These are phyloP conservation scores for Myiopsitta monachus DNA, from an alignment of 2,113 vertebrate genomes.

Conservation along the genomic window DNA sequence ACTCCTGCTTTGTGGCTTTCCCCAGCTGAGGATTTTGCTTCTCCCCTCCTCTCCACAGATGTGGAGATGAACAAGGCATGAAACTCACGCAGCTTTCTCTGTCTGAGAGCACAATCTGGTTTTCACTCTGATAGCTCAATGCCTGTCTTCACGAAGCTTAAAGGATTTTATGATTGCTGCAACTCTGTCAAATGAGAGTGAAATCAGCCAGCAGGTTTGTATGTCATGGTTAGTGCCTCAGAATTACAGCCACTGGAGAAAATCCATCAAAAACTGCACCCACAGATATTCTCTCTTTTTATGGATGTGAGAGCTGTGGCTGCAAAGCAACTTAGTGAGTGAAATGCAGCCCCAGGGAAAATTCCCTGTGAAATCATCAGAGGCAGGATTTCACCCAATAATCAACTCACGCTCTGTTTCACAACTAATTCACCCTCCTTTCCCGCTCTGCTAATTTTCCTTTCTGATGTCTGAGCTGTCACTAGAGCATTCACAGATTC, in stretches of 20 bases:
- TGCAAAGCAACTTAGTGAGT: neutral
- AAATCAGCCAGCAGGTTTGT: neutral
- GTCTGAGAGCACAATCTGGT: neutral
- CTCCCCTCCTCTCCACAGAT: neutral
- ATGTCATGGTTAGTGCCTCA: neutral
- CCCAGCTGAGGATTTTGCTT: neutral
- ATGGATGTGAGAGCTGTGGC: neutral
- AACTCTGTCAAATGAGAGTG: neutral
- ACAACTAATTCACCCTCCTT: neutral
- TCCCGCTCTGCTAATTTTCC: neutral
- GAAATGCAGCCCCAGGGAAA: neutral
- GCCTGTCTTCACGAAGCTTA: neutral
- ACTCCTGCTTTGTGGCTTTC: neutral
- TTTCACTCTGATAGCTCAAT: neutral
- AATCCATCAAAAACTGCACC: neutral
- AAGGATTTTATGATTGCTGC: neutral
- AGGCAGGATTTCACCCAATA: neutral
- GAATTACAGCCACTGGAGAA: neutral
- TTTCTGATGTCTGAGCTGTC: neutral
- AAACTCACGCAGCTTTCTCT: neutral
- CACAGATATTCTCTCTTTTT: neutral
- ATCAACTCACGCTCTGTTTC: neutral
- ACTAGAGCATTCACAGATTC: neutral
- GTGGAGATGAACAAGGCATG: neutral
- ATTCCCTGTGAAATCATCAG: neutral